Evolutionary conservation across 1,140 invertebrate genomes (phyloP), one percentile per base, ranked within the genome.

Genomic region (Octopus sinensis): DNA sequence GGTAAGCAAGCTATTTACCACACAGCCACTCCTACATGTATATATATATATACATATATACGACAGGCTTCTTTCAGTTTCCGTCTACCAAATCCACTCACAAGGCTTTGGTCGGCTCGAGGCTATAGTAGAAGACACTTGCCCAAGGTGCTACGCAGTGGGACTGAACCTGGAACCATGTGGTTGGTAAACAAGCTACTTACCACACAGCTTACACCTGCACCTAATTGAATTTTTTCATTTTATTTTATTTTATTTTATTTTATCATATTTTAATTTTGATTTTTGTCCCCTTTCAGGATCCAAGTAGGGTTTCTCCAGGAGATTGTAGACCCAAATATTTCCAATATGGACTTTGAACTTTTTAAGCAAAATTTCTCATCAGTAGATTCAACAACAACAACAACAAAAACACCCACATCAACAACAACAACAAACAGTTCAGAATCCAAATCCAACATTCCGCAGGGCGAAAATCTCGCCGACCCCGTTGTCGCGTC

Each of bases 321-420:
- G 12, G 94, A 95, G 83, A 93, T 95, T 82, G 95, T 97, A 0
- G 96, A 97, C 90, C 93, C 95, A 4, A 93, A 94, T n/a, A 95
- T 96, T 85, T 95, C 95, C n/a, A 95, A 95, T 83, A 90, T 93
- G 52, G 93, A 95, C 82, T 90, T 95, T 81, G 92, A 93, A 54
- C 92, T 92, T 30, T 89, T 88, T 68, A 81, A 84, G 53, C 75
- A 76, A 53, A 81, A 84, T 75, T 88, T 87, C 76, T 13, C 68
- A 6, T 71, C 68, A n/a, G 12, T 71, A 13, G 30, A 13, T 71
- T 23, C 23, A 23, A 23, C 23, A 23, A 23, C 23, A 23, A 0
- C 23, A 23, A 23, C 23, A 23, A 23, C 23, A 23, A 56, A 79
- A 4, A 54, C 78, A 10, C 62, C 68, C 7, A 53, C 80, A 17